Conservation (phyloP, 1,140 invertebrate species). For the Drosophila lowei region DNA sequence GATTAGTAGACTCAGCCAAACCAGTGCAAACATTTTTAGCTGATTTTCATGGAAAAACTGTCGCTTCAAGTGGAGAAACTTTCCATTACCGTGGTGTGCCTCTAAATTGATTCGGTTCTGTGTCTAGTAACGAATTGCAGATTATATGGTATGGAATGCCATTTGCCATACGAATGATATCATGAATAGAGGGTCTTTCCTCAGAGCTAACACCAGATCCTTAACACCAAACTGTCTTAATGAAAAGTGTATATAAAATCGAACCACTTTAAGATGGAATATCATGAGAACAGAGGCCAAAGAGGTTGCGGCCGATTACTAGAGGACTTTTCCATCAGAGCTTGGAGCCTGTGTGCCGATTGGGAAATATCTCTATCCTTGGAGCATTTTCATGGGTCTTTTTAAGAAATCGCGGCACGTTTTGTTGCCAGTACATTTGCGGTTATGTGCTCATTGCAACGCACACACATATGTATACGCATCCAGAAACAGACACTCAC, state of each 20-base stretch:
- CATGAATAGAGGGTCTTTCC: too few species aligned
- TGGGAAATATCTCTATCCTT: conserved; percentile 54
- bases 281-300: background rate
- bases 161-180: too few species aligned
- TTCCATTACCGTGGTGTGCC: background rate
- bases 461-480: conserved; percentile 22
- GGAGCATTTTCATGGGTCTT: conserved; percentile 45
- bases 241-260: too few species aligned
- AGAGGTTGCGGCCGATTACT: conserved; percentile 4
- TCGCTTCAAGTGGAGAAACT: background rate
- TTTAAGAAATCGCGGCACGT: conserved; percentile 74
- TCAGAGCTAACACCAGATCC: too few species aligned
- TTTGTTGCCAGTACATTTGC: conserved; percentile 80
- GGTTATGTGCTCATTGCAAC: conserved; percentile 72
- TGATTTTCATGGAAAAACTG: conserved; percentile 7
- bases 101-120: conserved; percentile 33
- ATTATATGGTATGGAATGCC: background rate
- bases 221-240: too few species aligned
- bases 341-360: conserved; percentile 15
- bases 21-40: background rate
- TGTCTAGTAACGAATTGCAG: background rate
- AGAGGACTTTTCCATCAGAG: conserved; percentile 10
- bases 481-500: conserved; percentile 8
- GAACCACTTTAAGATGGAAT: too few species aligned
- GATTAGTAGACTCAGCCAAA: background rate